phyloP scores from a whole-genome alignment of 2,888 invertebrate genomes.

The Carcina quercana region DNA sequence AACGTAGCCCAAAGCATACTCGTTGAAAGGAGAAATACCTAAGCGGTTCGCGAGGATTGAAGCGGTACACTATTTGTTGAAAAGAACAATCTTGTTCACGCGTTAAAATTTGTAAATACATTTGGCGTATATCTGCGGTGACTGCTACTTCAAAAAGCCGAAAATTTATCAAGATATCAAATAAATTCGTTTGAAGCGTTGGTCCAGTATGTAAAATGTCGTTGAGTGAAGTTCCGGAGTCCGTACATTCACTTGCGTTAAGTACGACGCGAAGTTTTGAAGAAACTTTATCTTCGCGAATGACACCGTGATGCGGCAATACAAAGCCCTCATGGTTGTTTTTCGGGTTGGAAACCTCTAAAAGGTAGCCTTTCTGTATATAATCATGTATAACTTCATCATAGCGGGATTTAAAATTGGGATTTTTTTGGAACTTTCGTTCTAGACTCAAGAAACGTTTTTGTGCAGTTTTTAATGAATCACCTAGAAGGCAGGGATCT shows the following conservation, averaged over 20 bases:
- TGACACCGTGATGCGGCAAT: slow-evolving; percentile 1
- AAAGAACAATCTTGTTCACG: background rate
- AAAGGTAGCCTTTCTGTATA: slow-evolving; percentile 5
- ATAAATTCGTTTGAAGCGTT: slow-evolving; percentile 2
- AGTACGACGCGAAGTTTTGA: background rate
- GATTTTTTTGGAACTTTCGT: slow-evolving; percentile 2
- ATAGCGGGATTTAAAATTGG: slow-evolving; percentile 4
- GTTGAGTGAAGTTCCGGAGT: background rate
- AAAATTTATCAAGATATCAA: slow-evolving; percentile 1
- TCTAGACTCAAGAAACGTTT: slow-evolving; percentile 8
- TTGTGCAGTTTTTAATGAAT: slow-evolving; percentile 4
- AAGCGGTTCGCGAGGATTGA: slow-evolving; percentile 2
- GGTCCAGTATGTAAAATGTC: slow-evolving; percentile 3
- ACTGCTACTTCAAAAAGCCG: slow-evolving; percentile 1
- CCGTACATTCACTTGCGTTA: background rate
- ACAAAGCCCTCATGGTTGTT: background rate
- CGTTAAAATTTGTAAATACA: background rate
- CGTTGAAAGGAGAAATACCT: slow-evolving; percentile 6
- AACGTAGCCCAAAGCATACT: slow-evolving; percentile 4
- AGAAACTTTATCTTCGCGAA: background rate
- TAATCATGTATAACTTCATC: slow-evolving; percentile 7
- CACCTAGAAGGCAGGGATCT: slow-evolving; percentile 7
- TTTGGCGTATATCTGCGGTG: slow-evolving; percentile 3
- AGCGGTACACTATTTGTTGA: background rate
- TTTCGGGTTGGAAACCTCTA: background rate